phyloP scores from a whole-genome alignment of 1,140 invertebrate species.

The Cryptotermes secundus region DNA sequence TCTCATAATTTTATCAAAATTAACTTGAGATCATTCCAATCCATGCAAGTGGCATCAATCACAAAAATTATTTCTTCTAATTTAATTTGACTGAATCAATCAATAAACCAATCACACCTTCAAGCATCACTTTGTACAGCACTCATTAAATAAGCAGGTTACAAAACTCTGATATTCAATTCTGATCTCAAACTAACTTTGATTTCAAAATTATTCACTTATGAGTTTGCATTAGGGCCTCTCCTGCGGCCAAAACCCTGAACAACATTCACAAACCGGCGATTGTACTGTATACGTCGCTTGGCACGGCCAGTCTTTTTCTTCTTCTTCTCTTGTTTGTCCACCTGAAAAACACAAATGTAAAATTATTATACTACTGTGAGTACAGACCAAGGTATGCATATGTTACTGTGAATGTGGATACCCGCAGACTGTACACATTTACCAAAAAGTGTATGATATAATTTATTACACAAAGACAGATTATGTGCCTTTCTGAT shows the following conservation, averaged over 20 bases:
- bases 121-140: no score
- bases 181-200: neutral
- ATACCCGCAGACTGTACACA: no score
- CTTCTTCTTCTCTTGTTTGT: constrained; percentile 99
- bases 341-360: constrained; percentile 68
- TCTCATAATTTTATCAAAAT: neutral
- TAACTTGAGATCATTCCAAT: no score
- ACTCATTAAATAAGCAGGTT: no score
- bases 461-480: no score
- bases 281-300: constrained; percentile 97
- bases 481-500: no score
- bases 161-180: constrained; percentile 10
- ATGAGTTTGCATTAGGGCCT: constrained; percentile 95
- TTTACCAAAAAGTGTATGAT: no score
- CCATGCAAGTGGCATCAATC: no score
- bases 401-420: no score
- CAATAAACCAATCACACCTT: neutral
- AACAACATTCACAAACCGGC: constrained; percentile 96
- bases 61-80: neutral
- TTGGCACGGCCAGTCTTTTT: constrained; percentile 99
- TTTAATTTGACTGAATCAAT: neutral
- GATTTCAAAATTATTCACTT: constrained; percentile 42
- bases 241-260: constrained; percentile 91
- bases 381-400: no score
- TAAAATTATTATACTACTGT: neutral